Evolutionary conservation across 1,140 invertebrate species (phyloP).

Genomic region (Chymomyza costata): DNA sequence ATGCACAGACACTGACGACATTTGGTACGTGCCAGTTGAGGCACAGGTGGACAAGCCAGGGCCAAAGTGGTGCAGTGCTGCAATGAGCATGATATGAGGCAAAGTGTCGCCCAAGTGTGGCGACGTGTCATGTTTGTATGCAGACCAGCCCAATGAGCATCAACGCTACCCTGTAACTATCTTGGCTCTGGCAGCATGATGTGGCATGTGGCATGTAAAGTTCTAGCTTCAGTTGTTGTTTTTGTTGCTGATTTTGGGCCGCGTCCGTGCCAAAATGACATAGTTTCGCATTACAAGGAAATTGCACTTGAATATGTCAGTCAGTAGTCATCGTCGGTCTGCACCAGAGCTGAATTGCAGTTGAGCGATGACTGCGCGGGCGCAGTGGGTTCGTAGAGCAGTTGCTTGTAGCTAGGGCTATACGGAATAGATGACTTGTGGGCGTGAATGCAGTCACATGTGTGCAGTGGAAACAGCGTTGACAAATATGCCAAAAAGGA

Average conservation of each 20-base stretch:
- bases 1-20: slow-evolving; percentile 28
- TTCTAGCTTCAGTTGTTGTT: background rate
- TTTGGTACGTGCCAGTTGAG: slow-evolving; percentile 8
- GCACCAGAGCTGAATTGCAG: background rate
- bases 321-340: slow-evolving; percentile 2
- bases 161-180: slow-evolving; percentile 21
- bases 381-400: background rate
- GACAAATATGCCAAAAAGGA: slow-evolving; percentile 69
- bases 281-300: slow-evolving; percentile 70
- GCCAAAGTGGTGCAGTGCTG: too few species aligned
- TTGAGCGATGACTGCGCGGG: background rate
- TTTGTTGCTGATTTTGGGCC: slow-evolving; percentile 29
- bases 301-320: slow-evolving; percentile 69
- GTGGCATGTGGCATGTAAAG: slow-evolving; percentile 5
- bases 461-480: slow-evolving; percentile 52
- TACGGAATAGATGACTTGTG: slow-evolving; percentile 17
- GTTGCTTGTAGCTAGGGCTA: slow-evolving; percentile 5
- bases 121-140: slow-evolving; percentile 61
- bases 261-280: slow-evolving; percentile 60
- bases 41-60: slow-evolving; percentile 45
- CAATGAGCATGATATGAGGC: too few species aligned
- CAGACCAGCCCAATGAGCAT: slow-evolving; percentile 11
- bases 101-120: slow-evolving; percentile 53
- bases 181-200: slow-evolving; percentile 13
- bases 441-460: slow-evolving; percentile 35